phyloP scores from a whole-genome alignment of 2,888 invertebrate species.

The Catonia carolina region DNA sequence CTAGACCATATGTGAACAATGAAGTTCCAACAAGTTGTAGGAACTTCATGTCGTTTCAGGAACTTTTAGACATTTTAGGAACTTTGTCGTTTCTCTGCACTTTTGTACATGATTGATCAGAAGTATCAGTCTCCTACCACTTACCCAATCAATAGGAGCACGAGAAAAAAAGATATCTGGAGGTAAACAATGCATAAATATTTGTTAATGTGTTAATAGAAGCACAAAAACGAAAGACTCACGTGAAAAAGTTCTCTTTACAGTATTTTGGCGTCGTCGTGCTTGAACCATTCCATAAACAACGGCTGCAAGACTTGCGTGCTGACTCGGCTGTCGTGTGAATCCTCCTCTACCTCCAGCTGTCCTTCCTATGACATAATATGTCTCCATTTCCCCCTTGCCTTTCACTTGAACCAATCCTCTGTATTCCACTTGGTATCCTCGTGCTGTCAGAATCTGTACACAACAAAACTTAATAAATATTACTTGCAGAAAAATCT shows the following conservation, averaged over 20 bases:
- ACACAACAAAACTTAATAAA: constrained; percentile 25
- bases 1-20: no score
- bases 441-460: constrained; percentile 66
- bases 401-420: constrained; percentile 88
- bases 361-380: constrained; percentile 68
- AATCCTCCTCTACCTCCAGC: constrained; percentile 52
- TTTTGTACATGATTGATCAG: no score
- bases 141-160: no score
- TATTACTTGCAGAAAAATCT: no score
- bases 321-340: constrained; percentile 61
- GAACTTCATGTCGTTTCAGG: no score
- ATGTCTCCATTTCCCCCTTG: constrained; percentile 95
- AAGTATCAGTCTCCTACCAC: no score
- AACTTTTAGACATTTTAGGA: no score
- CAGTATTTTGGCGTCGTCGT: constrained; percentile 54
- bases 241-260: constrained; percentile 35
- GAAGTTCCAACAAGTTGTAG: no score
- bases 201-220: background rate
- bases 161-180: no score
- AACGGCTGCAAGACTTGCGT: constrained; percentile 75
- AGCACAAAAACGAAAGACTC: constrained; percentile 21
- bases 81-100: no score
- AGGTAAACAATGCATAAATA: no score
- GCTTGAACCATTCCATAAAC: constrained; percentile 86
- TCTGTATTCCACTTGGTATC: constrained; percentile 68